Evolutionary conservation across 2,888 invertebrate species (phyloP), one percentile per base, ranked within the genome.

Genomic region (Cheilosia soror): DNA sequence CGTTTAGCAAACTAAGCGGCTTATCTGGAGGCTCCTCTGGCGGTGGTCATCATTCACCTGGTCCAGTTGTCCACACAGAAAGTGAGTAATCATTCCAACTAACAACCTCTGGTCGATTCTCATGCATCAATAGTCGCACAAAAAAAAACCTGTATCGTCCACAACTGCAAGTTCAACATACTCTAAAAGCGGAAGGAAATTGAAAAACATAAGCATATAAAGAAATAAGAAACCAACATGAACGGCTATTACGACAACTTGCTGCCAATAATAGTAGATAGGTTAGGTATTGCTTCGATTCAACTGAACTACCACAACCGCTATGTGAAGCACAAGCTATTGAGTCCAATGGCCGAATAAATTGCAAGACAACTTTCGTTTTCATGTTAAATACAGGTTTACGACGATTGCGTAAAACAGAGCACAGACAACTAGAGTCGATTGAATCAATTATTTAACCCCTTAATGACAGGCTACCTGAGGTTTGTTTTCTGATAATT

Each of bases 11-110:
- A 76, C 84, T 91, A 4, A 91, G 90, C 68, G 90, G 91, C 25
- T 73, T 91, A 31, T 91, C 91, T 5, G 91, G 90, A 1, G 91
- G 90, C 66, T 91, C 91, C 13, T 91, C 91, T 4, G 89, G 90
- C 53, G 60, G 66, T 88, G 90, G 88, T 69, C 90, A 89, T 53
- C 88, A 88, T 33, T 75, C 87, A 1, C 76, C 88, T 0, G 89
- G 89, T 37, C 90, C 90, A 15, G 89, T 89, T 60, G 81, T 91
- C 51, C 92, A 92, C 55, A 89, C 90, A 88, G 92, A 92, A 89
- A 92, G 92, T 92, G 87, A 91, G 92, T 91, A 88, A 72, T 80
- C 13, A 1, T 27, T 37, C 11, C 11, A 37, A 11, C 6, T 7
- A 27, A 15, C 20, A 9, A 0, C 13, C n/a, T n/a, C 37, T 63